phyloP scores from a whole-genome alignment of 2,888 invertebrate species.

The Gerris lacustris region DNA sequence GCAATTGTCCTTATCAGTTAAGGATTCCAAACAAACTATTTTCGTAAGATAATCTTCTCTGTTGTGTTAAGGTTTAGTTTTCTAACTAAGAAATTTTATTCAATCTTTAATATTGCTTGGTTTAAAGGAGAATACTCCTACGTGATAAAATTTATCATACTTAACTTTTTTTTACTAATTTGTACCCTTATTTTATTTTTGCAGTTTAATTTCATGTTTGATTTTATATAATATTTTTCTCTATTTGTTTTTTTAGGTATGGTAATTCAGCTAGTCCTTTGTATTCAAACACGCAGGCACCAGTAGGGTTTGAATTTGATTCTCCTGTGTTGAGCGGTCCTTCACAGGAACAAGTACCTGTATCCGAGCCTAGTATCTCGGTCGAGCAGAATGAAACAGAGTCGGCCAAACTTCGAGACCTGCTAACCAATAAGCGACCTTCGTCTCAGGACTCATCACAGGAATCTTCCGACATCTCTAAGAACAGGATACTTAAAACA shows the following conservation, averaged over 20 bases:
- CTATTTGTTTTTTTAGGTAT: neutral
- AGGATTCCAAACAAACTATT: too few relatives aligned
- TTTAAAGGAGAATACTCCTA: too few relatives aligned
- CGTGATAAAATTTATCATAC: too few relatives aligned
- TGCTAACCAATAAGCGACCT: slow-evolving; percentile 38
- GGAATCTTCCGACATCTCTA: slow-evolving; percentile 33
- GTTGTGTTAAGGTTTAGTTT: too few relatives aligned
- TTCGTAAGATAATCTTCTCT: too few relatives aligned
- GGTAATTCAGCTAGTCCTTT: slow-evolving; percentile 39
- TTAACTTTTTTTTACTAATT: too few relatives aligned
- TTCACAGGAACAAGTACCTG: neutral
- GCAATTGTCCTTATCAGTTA: too few relatives aligned
- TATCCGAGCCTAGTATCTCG: slow-evolving; percentile 39
- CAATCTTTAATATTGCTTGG: too few relatives aligned
- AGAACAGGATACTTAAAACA: slow-evolving; percentile 44
- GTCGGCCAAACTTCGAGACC: slow-evolving; percentile 46
- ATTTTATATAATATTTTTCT: too few relatives aligned
- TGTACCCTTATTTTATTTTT: too few relatives aligned
- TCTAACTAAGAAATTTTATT: too few relatives aligned
- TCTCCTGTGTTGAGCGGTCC: neutral
- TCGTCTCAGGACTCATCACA: slow-evolving; percentile 29
- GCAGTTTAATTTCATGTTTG: too few relatives aligned
- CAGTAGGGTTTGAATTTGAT: neutral
- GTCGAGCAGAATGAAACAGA: slow-evolving; percentile 37
- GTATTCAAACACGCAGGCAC: neutral